A percentile compares a stretch with the other conserved stretches of the same genome.
Evolutionary conservation across 2,113 vertebrate species (phyloP).

Genomic region (Gymnogyps californianus): DNA sequence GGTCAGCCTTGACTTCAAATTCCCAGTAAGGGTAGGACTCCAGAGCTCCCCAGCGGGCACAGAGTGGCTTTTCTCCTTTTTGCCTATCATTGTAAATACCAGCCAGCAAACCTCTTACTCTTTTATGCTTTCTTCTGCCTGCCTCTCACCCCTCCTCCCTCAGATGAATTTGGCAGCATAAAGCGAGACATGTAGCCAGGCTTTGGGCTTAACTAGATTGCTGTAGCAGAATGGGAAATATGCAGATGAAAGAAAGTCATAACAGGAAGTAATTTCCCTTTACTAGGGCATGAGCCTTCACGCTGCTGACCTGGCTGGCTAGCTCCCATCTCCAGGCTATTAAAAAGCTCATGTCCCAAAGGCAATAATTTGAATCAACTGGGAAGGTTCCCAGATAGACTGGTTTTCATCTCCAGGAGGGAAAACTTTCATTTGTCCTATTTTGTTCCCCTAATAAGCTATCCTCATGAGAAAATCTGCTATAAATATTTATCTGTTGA

Average conservation of each 20-base stretch:
- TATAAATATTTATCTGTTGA: not conserved
- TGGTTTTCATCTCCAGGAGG: not conserved
- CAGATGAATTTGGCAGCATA: not conserved
- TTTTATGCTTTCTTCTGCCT: not conserved
- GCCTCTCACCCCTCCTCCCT: not conserved
- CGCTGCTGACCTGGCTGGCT: not conserved
- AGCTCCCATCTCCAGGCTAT: constrained; percentile 11
- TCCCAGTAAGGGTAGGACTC: not conserved
- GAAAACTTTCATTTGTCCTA: not conserved
- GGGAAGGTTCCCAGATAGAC: constrained; percentile 27
- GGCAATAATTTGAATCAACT: not conserved
- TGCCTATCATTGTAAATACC: not conserved
- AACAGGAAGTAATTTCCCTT: constrained; percentile 50
- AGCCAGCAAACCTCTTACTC: not conserved
- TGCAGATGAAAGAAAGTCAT: constrained; percentile 12
- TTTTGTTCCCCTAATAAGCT: not conserved
- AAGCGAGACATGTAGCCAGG: not conserved
- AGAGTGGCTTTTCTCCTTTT: not conserved
- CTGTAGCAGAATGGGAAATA: constrained; percentile 36
- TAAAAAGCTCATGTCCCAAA: constrained; percentile 6
- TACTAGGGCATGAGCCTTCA: not conserved
- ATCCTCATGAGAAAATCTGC: not conserved
- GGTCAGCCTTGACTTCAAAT: not conserved
- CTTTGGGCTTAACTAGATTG: not conserved
- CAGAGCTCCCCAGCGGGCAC: not conserved